Base-by-base conservation (phyloP, 2,113 vertebrate species). In the Barnardius zonarius region DNA sequence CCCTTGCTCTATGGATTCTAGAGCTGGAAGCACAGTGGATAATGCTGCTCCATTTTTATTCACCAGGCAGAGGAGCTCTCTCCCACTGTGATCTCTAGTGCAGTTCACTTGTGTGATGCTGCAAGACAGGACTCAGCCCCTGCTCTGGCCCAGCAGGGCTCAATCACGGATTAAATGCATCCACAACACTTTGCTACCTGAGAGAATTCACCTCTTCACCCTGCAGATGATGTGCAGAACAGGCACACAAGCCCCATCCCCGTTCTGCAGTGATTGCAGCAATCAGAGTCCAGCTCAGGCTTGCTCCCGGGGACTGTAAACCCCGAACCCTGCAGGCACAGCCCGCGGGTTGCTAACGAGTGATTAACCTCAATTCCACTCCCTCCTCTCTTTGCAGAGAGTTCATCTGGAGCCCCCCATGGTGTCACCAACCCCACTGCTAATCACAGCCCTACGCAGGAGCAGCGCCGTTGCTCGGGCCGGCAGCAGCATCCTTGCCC, bases 301-400 rank as follows among this genome's bases (percentile, higher is more conserved):
- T 59, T 31, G 57, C 72, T 76, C 84, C 86, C 51, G 5, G 78
- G 73, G 70, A 39, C 72, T n/a, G 49, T 23, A 78, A 86, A 75
- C 88, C 85, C 57, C 30, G 43, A 75, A 11, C 90, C 66, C 88
- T 37, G 76, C 95, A 74, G 85, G 91, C 43, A 41, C 52, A 93
- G 72, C 64, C 80, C 63, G 33, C 11, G 2, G 16, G 75, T 10
- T 74, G 92, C 70, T 88, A 86, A 78, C 6, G 22, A 87, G 93
- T 62, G 85, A 96, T 96, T 92, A 68, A 77, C 83, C 74, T 61
- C 92, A 81, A 95, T 96, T 85, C 86, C 70, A 79, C 43, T 59
- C 84, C 83, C 86, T 73, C 64, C 69, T 73, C 80, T 64, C 66
- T n/a, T 76, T 39, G 41, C 10, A 28, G 68, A 46, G 0, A 7